These are phyloP conservation scores for Rhynchomys soricoides DNA, from an alignment of 2,113 vertebrate species.

Conservation along the genomic window DNA sequence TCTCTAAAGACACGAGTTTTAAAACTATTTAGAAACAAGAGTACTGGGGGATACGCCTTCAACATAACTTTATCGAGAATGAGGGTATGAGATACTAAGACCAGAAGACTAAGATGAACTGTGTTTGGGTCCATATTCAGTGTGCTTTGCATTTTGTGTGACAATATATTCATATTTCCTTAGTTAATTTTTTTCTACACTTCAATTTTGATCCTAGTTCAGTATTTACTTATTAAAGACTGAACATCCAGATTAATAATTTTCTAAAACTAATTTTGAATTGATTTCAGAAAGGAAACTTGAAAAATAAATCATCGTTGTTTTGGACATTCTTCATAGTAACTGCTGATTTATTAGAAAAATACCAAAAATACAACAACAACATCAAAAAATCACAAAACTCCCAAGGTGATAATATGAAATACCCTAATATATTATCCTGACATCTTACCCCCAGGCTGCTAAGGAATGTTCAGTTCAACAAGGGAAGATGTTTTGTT, in stretches of 20 bases:
- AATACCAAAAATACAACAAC: no score
- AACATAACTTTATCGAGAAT: background rate
- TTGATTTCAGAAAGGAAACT: slow-evolving; percentile 38
- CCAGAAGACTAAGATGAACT: background rate
- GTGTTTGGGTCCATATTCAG: background rate
- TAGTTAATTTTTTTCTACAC: background rate
- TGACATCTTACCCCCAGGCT: slow-evolving; percentile 61
- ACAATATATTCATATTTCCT: background rate
- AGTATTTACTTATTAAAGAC: slow-evolving; percentile 2
- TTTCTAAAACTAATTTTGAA: slow-evolving; percentile 36
- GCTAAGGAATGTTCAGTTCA: slow-evolving; percentile 62
- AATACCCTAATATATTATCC: slow-evolving; percentile 76
- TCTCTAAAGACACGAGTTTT: background rate
- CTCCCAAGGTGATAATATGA: slow-evolving; percentile 73
- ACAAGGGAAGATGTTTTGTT: slow-evolving; percentile 15
- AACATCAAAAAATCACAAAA: slow-evolving; percentile 69
- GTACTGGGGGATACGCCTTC: background rate
- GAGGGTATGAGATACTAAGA: fast-evolving
- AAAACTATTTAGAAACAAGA: background rate
- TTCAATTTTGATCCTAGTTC: background rate
- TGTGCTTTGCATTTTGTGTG: background rate
- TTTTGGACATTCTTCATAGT: background rate
- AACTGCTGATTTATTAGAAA: slow-evolving; percentile 72
- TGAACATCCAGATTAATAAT: background rate
- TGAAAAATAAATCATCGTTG: slow-evolving; percentile 8